These are phyloP conservation scores for Menidia beryllina DNA, from an alignment of 2,113 vertebrate species.

Conservation along the genomic window DNA sequence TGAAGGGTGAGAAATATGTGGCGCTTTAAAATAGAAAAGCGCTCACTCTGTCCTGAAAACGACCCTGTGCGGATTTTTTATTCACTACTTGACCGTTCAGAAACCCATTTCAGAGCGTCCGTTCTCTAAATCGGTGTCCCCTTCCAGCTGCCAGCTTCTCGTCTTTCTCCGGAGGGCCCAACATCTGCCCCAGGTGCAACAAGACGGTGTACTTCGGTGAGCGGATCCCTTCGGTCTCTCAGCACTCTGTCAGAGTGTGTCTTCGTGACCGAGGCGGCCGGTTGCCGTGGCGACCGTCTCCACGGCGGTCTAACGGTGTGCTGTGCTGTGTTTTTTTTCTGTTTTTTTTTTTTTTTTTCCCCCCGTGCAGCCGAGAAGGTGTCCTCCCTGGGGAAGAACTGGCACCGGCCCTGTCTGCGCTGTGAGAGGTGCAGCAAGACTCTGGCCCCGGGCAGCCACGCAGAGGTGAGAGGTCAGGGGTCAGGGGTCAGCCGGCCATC, in stretches of 20 bases:
- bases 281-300: slow-evolving; percentile 41
- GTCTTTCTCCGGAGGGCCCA: slow-evolving; percentile 92
- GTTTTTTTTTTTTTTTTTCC: too few species aligned
- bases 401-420: slow-evolving; percentile 94
- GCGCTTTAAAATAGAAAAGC: slow-evolving; percentile 32
- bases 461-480: slow-evolving; percentile 83
- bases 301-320: slow-evolving; percentile 31
- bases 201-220: slow-evolving; percentile 95
- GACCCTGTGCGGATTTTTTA: neutral
- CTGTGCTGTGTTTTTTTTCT: too few species aligned
- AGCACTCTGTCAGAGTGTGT: slow-evolving; percentile 7
- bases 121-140: neutral
- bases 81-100: too few species aligned
- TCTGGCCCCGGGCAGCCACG: slow-evolving; percentile 89
- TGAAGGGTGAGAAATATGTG: slow-evolving; percentile 85
- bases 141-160: slow-evolving; percentile 90
- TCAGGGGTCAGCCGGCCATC: too few species aligned
- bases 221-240: neutral
- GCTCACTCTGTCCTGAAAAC: neutral
- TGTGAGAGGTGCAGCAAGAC: slow-evolving; percentile 94
- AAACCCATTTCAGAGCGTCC: too few species aligned
- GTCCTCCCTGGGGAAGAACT: slow-evolving; percentile 95
- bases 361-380: slow-evolving; percentile 91
- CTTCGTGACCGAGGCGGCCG: neutral
- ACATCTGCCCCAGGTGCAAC: slow-evolving; percentile 92